Conservation (phyloP, 2,888 invertebrate species). For the Drosophila neutralis region DNA sequence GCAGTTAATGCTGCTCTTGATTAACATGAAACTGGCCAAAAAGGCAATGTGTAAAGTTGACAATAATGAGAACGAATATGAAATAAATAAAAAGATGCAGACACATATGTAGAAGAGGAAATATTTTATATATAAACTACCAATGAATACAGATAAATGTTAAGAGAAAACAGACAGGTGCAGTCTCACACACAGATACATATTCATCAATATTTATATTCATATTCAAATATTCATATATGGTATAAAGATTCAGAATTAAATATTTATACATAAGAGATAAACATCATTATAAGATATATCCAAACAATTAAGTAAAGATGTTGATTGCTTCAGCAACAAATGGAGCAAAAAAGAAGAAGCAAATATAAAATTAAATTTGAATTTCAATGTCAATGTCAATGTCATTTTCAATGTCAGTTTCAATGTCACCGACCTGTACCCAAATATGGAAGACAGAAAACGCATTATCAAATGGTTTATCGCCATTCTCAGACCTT, state of each 20-base stretch:
- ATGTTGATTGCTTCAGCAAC: neutral
- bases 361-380: slow-evolving; percentile 19
- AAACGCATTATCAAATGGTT: neutral
- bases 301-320: neutral
- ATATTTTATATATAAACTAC: neutral
- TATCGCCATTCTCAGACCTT: neutral
- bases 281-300: neutral
- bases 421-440: slow-evolving; percentile 27
- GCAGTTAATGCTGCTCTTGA: slow-evolving; percentile 34
- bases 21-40: slow-evolving; percentile 59
- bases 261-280: neutral
- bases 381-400: slow-evolving; percentile 25
- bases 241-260: slow-evolving; percentile 1
- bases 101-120: neutral
- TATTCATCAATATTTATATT: neutral
- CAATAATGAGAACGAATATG: slow-evolving; percentile 37
- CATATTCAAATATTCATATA: neutral
- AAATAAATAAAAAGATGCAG: neutral
- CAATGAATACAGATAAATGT: slow-evolving; percentile 6
- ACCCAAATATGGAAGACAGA: neutral
- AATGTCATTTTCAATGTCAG: slow-evolving; percentile 18
- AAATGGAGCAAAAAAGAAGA: neutral
- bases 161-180: neutral
- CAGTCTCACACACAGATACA: slow-evolving; percentile 1
- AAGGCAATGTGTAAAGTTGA: slow-evolving; percentile 16